Conservation (phyloP, 1,140 invertebrate species). For the Cotesia vestalis region DNA sequence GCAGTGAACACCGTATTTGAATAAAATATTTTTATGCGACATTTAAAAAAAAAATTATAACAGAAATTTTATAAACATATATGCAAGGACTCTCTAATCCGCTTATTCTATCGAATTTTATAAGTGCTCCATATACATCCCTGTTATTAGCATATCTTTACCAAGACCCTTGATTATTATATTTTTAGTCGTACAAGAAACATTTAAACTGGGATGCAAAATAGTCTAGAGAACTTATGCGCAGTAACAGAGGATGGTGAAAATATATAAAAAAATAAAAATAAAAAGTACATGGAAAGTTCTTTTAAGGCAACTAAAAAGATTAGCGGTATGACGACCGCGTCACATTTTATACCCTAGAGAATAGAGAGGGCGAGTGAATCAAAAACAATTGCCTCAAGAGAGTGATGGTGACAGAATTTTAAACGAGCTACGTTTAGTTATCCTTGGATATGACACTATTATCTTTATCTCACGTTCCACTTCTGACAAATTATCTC, state of each 20-base stretch:
- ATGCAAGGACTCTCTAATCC: no score
- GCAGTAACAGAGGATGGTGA: not conserved
- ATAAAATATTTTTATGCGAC: no score
- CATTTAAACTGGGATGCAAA: not conserved
- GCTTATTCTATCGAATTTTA: no score
- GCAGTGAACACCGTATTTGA: no score
- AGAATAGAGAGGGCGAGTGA: conserved; percentile 33
- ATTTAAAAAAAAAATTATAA: no score
- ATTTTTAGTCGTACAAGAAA: not conserved
- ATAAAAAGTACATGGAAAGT: conserved; percentile 20
- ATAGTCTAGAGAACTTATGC: not conserved
- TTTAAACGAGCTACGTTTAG: conserved; percentile 46
- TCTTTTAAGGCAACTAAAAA: conserved; percentile 46
- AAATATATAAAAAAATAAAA: not conserved
- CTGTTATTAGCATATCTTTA: no score
- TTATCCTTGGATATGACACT: conserved; percentile 19
- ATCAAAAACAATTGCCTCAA: conserved; percentile 56
- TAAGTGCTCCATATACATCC: no score
- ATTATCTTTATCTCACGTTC: not conserved
- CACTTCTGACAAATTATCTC: conserved; percentile 1
- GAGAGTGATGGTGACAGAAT: conserved; percentile 47
- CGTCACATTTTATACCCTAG: conserved; percentile 23
- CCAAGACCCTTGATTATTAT: not conserved
- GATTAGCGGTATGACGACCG: conserved; percentile 43
- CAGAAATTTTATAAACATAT: no score